Conservation (phyloP, 2,797 vertebrate genomes). For the Cynopterus sphinx region DNA sequence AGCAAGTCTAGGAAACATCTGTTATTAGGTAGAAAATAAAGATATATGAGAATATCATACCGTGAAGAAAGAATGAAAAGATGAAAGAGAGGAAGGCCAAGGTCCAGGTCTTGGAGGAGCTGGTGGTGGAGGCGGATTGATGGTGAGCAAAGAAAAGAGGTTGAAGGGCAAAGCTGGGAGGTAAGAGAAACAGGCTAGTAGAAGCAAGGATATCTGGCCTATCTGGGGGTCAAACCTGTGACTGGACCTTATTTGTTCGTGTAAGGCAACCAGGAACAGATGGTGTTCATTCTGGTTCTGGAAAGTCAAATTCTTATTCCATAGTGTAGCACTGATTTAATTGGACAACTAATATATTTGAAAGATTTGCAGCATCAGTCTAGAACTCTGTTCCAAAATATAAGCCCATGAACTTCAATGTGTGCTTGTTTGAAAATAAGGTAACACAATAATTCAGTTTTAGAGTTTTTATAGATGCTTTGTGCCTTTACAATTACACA, state of each 20-base stretch:
- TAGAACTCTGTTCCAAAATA: conserved; percentile 63
- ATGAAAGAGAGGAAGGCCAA: background rate
- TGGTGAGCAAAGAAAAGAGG: background rate
- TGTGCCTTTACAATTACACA: conserved; percentile 66
- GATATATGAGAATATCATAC: background rate
- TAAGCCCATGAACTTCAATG: conserved; percentile 62
- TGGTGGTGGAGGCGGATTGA: background rate
- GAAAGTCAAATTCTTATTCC: conserved; percentile 52
- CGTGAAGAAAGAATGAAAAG: background rate
- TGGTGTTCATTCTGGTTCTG: background rate
- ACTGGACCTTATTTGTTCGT: background rate
- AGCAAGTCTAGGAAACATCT: background rate
- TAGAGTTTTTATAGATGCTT: conserved; percentile 58
- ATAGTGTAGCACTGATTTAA: conserved; percentile 44
- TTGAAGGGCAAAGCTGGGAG: background rate
- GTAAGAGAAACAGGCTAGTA: background rate
- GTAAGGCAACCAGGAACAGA: background rate
- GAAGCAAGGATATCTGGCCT: background rate
- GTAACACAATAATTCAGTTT: conserved; percentile 9
- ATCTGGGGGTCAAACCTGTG: background rate
- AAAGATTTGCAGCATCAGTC: conserved; percentile 56
- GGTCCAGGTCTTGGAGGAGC: background rate
- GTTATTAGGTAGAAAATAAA: background rate
- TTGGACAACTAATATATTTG: conserved; percentile 43
- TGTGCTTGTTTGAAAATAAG: conserved; percentile 72